Base-by-base conservation (phyloP, 2,797 vertebrate species). In the Salmo trutta region DNA sequence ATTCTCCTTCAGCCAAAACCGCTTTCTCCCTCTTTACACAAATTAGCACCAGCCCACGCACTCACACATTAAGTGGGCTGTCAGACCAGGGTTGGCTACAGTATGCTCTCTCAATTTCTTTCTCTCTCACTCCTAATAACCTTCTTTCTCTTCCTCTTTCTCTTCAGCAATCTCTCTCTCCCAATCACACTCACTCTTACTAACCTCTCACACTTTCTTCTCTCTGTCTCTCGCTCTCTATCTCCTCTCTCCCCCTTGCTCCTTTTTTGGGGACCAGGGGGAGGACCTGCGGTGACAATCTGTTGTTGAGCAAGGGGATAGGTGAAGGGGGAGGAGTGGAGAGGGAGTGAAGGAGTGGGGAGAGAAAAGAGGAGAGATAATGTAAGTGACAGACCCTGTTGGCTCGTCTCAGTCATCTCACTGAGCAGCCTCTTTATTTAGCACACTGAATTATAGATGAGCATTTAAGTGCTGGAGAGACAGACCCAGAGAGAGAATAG, bases 11-110 rank as follows among this genome's bases (percentile, higher is more conserved):
- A 90, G 87, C 89, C 92, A 92, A 91, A 93, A 91, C 88, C 86
- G 87, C 89, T 91, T 91, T 93, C 88, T 91, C 86, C 91, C 88
- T 91, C 91, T 93, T 90, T 90, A 90, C 91, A 93, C 92, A 93
- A 92, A 93, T 93, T 92, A 92, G 88, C 92, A 88, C 91, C 90
- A 88, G 82, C 92, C 92, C 91, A 93, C 92, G 88, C 91, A 88
- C 90, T 91, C 89, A 88, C 91, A 92, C 90, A 87, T 91, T 33
- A 29, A 62, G 71, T 21, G 52, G 89, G 90, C 90, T 90, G 90
- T 91, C 91, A 89, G 89, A 85, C 89, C 87, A 14, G 66, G 19
- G 21, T 21, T 17, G 69, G 68, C 70, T 47, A 24, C 41, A 19
- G 5, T 36, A 15, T 24, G 12, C 66, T 41, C 29, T 24, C 29